Percentiles rank a stretch among this genome's conserved stretches.
phyloP scores from a whole-genome alignment of 2,888 invertebrate genomes.

The Lymantria dispar region DNA sequence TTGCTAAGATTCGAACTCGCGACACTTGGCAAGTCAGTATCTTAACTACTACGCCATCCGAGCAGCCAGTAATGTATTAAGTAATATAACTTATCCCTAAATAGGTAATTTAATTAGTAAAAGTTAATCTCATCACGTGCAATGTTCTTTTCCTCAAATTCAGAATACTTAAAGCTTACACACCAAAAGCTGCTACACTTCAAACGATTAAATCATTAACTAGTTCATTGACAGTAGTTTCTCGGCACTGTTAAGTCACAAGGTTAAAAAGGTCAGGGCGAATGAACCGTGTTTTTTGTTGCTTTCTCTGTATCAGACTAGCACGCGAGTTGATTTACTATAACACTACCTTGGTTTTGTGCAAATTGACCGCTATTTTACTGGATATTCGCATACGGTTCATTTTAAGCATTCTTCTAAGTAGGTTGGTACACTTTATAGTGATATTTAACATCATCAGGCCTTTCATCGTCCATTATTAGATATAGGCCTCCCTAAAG shows the following conservation, averaged over 20 bases:
- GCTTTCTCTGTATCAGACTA: constrained; percentile 42
- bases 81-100: no score
- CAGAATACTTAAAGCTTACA: not conserved
- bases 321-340: constrained; percentile 46
- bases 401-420: no score
- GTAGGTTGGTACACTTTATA: no score
- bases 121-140: not conserved
- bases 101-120: no score
- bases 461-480: no score
- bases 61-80: no score
- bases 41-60: no score
- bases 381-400: no score
- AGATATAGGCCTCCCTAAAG: no score
- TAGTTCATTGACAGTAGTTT: constrained; percentile 58
- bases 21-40: no score
- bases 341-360: not conserved
- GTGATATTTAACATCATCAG: no score
- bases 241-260: constrained; percentile 50
- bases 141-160: not conserved
- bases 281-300: constrained; percentile 55
- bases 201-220: constrained; percentile 53
- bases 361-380: not conserved
- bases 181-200: constrained; percentile 1
- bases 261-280: constrained; percentile 70
- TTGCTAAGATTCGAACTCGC: no score